Evolutionary conservation across 2,888 invertebrate species (phyloP).

Genomic region (Bimastos eiseni): DNA sequence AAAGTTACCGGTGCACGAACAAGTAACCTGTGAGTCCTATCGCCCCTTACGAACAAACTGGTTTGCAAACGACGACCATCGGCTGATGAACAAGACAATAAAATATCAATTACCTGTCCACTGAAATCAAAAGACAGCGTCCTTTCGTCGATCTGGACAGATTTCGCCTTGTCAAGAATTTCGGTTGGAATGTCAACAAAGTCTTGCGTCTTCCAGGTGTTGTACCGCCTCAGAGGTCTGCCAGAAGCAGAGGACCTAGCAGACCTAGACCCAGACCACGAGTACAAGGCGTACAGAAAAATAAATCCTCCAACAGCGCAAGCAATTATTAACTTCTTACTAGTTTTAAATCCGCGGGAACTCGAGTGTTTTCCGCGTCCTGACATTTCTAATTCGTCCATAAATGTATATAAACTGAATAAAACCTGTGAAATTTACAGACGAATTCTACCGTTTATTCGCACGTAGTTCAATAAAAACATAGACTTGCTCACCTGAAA

Average conservation of each 20-base stretch:
- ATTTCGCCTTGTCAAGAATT: constrained; percentile 24
- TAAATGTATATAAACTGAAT: background rate
- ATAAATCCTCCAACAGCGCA: background rate
- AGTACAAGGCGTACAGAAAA: background rate
- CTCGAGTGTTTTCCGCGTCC: background rate
- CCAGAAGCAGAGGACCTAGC: background rate
- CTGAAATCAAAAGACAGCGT: constrained; percentile 31
- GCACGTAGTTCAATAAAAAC: background rate
- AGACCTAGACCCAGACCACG: background rate
- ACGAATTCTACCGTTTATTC: background rate
- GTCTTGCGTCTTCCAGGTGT: constrained; percentile 34
- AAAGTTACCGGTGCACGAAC: no score
- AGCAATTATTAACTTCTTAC: background rate
- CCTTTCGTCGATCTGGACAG: constrained; percentile 33
- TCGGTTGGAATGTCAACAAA: constrained; percentile 33
- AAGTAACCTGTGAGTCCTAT: no score
- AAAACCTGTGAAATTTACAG: background rate
- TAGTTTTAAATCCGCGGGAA: background rate
- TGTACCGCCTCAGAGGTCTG: background rate
- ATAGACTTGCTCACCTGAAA: background rate
- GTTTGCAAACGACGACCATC: background rate
- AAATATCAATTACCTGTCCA: constrained; percentile 28
- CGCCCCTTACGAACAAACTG: background rate
- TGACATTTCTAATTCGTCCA: background rate
- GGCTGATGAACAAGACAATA: background rate